Base-by-base conservation (phyloP, 2,888 invertebrate genomes). In the Agriotes lineatus region DNA sequence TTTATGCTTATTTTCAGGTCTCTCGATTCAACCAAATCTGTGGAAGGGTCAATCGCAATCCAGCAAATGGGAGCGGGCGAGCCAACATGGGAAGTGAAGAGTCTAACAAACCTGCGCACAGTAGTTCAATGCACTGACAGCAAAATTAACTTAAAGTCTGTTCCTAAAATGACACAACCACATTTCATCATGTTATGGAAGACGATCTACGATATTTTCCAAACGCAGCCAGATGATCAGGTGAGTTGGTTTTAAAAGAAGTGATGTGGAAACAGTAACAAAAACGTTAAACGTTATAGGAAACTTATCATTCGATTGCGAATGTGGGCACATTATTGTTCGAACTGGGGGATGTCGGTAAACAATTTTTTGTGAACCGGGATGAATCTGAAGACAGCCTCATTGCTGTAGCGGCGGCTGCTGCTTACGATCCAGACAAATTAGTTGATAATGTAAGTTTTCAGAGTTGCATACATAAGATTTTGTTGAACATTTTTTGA, bases 121-220 rank as follows among this genome's bases (percentile, higher is more conserved):
- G 82, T 90, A 75, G 82, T 90, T 5, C 88, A 88, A 74, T 85
- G 85, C 1, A 88, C 87, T 69, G 87, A 88, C 69, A 87, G 86
- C 77, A 87, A 88, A 68, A 81, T 85, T 57, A 87, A 88, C 77
- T 83, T 87, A 63, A 88, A 87, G 78, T 81, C 81, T 18, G 86
- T 91, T 62, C 91, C 91, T 9, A 87, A 87, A 82, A 90, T 96
- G 88, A 90, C 91, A 9, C 93, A 96, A 81, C 88, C 90, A 3
- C 95, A 97, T 86, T 99, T 99, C 84, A 93, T 96, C 77, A 93
- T 95, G 75, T 86, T 99, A 75, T 95, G 97, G 91, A 94, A 94
- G 75, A 91, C 93, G 7, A 86, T 97, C 74, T 96, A 96, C 82
- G 94, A 95, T 83, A 90, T 97, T 84, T 93, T 96, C 73, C 86